Evolutionary conservation across 2,113 vertebrate species (phyloP), one percentile per base, ranked within the genome.

Genomic region (Genyomyrus donnyi): DNA sequence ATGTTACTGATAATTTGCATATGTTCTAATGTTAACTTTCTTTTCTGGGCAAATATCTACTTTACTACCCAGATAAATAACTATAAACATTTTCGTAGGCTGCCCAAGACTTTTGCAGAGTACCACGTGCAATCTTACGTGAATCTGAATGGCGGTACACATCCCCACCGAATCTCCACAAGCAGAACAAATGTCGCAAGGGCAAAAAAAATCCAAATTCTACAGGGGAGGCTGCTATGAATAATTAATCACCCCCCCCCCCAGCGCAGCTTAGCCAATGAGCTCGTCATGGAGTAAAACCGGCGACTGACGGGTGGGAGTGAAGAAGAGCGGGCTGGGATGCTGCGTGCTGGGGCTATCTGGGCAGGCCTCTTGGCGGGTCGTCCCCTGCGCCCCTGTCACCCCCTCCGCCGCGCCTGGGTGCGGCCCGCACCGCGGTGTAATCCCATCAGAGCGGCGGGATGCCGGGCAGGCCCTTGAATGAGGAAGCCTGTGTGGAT

Each of bases 361-460:
- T 9, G 70, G 48, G 52, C 27, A 88, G n/a, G 62, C 45, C 42
- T 77, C 46, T 46, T 77, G 27, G 58, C 6, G 13, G 88, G 88
- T 85, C 19, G 42, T 2, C 70, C 70, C 70, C 35, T 2, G 74
- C 3, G 46, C 9, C 42, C 88, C 85, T 85, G 84, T 49, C 50
- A 35, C 88, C 45, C 19, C 13, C 62, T 50, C 56, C n/a, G 24
- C 49, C 21, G 39, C 39, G 50, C 39, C 83, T 24, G 53, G 19
- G 52, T 31, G 86, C 56, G 9, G 84, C 52, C 91, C 89, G 91
- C 90, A 83, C 89, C 45, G 89, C 87, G 88, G 84, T 92, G 91
- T 94, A 93, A 94, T 95, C 94, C 94, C 93, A 92, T 93, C 93
- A 93, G 85, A 91, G 92, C 48, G 85, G 42, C 24, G 13, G 87